These are phyloP conservation scores for Triplophysa rosa DNA, from an alignment of 2,113 vertebrate species.

Conservation along the genomic window DNA sequence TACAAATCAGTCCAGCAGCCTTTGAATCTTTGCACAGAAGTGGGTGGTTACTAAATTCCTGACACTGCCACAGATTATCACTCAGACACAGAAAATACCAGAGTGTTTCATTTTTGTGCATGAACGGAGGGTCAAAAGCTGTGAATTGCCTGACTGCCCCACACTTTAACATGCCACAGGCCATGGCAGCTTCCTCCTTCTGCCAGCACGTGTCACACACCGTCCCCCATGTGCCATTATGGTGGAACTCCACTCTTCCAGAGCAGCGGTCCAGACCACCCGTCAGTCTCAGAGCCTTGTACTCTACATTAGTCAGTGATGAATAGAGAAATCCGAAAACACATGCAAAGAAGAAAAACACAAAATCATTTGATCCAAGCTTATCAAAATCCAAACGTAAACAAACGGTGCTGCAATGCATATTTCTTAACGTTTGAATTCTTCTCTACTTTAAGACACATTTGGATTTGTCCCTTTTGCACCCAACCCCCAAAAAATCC, in stretches of 20 bases:
- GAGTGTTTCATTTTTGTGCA: constrained; percentile 33
- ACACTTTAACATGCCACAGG: constrained; percentile 70
- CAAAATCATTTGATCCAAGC: background rate
- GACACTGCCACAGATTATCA: constrained; percentile 61
- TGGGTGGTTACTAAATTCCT: fast-evolving
- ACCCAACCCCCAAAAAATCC: too few relatives aligned
- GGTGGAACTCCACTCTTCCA: constrained; percentile 72
- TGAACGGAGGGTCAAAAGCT: constrained; percentile 48
- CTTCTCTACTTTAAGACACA: too few relatives aligned
- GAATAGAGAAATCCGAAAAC: background rate
- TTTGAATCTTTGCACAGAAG: fast-evolving
- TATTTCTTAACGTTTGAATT: too few relatives aligned
- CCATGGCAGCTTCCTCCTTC: constrained; percentile 34
- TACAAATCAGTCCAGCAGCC: constrained; percentile 67
- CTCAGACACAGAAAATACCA: fast-evolving
- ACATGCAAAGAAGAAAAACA: background rate
- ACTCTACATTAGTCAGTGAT: constrained; percentile 60
- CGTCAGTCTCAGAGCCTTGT: constrained; percentile 64
- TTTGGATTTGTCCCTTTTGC: too few relatives aligned
- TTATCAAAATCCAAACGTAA: too few relatives aligned
- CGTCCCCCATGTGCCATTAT: constrained; percentile 70
- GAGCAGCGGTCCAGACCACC: constrained; percentile 71
- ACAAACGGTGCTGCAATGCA: too few relatives aligned
- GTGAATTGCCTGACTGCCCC: fast-evolving
- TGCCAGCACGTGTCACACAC: constrained; percentile 67